Evolutionary conservation across 2,797 vertebrate species (phyloP).

Genomic region (Gobio occitaniae): DNA sequence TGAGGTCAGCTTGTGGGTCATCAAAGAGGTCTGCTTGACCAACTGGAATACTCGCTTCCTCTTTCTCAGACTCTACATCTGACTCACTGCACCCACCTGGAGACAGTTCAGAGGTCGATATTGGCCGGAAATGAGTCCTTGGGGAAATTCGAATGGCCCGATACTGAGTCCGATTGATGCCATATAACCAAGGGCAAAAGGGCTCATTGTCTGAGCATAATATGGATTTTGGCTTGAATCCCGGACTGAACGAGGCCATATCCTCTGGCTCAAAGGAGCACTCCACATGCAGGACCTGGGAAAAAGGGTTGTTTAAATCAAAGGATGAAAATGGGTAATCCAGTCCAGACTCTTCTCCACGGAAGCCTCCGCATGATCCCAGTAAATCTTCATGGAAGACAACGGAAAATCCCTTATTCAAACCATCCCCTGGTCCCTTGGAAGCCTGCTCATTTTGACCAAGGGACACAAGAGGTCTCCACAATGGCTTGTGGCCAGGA

Average conservation of each 20-base stretch:
- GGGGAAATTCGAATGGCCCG: slow-evolving; percentile 98
- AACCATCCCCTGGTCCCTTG: slow-evolving; percentile 85
- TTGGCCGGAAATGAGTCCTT: slow-evolving; percentile 98
- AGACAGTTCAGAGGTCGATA: slow-evolving; percentile 96
- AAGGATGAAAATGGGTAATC: slow-evolving; percentile 97
- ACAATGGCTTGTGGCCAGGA: slow-evolving; percentile 92
- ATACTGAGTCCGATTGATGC: slow-evolving; percentile 94
- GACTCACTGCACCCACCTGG: slow-evolving; percentile 95
- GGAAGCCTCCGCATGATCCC: slow-evolving; percentile 91
- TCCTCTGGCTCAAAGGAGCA: slow-evolving; percentile 99
- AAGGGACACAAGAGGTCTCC: slow-evolving; percentile 93
- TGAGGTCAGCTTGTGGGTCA: slow-evolving; percentile 96
- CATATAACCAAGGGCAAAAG: slow-evolving; percentile 91
- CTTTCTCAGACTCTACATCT: slow-evolving; percentile 96
- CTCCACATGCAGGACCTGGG: slow-evolving; percentile 98
- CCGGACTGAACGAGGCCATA: slow-evolving; percentile 93
- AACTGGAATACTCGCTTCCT: slow-evolving; percentile 85
- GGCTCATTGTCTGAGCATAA: slow-evolving; percentile 94
- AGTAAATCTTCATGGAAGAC: slow-evolving; percentile 99
- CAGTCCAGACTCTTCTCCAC: slow-evolving; percentile 90
- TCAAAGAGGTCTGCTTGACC: slow-evolving; percentile 89
- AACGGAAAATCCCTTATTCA: slow-evolving; percentile 97
- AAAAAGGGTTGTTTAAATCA: slow-evolving; percentile 96
- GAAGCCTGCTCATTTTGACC: slow-evolving; percentile 89
- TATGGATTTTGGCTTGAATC: slow-evolving; percentile 97